Evolutionary conservation across 1,140 invertebrate species (phyloP).

Genomic region (Pseudomyrmex gracilis): DNA sequence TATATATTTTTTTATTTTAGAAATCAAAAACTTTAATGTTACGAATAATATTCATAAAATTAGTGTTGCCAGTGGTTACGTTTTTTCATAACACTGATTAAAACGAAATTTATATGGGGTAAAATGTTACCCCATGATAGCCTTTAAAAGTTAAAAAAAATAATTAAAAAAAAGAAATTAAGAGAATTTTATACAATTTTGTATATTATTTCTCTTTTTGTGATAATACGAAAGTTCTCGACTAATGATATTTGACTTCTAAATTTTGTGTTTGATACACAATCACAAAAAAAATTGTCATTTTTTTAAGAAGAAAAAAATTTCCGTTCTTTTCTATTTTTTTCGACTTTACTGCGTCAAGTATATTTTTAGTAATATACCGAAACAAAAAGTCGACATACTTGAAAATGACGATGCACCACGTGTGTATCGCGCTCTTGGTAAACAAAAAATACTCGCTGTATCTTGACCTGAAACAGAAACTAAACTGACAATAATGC

Average conservation of each 20-base stretch:
- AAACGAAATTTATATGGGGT: too few species aligned
- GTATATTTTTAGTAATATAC: conserved; percentile 40
- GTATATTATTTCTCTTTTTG: background rate
- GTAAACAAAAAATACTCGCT: background rate
- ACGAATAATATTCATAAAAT: too few species aligned
- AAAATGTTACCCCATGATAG: too few species aligned
- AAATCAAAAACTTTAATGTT: too few species aligned
- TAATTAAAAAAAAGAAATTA: too few species aligned
- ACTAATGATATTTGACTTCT: background rate
- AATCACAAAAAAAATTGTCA: background rate
- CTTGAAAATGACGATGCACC: conserved; percentile 26
- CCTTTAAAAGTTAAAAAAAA: too few species aligned
- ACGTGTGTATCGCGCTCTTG: background rate
- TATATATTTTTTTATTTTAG: too few species aligned
- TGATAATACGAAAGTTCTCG: background rate
- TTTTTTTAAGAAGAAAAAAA: conserved; percentile 22
- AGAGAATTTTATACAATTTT: background rate
- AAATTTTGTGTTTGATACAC: background rate
- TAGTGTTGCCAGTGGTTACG: too few species aligned
- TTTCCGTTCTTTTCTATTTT: conserved; percentile 34
- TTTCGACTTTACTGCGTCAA: background rate
- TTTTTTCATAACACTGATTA: too few species aligned
- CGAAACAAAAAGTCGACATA: conserved; percentile 11
- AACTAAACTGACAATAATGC: background rate
- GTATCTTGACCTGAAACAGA: conserved; percentile 10